Evolutionary conservation across 1,140 invertebrate genomes (phyloP), one percentile per base, ranked within the genome.

Genomic region (Pararge aegeria): DNA sequence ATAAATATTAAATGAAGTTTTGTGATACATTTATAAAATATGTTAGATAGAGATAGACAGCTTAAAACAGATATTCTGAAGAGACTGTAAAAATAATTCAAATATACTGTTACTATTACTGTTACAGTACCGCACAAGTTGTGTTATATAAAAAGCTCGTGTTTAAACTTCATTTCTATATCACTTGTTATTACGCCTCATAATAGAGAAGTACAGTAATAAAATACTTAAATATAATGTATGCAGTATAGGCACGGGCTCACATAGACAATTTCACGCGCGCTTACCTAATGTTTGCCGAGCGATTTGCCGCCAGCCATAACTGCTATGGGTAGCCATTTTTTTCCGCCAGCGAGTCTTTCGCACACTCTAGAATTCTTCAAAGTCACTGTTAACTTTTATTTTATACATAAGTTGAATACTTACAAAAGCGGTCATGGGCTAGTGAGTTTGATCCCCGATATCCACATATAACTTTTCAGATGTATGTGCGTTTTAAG

Each of bases 211-310:
- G 57, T 57, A 54, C 57, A 55, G 55, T 63, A 63, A 66, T 66
- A 66, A 60, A 66, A 59, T 70, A 57, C 55, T 61, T 68, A 66
- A 67, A 62, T 58, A 64, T 74, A 78, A 71, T 68, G 61, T 73
- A 76, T 66, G 71, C 74, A 59, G 55, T 58, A 67, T 61, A 64
- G 65, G 53, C 62, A 62, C 54, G 52, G 61, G 61, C 58, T 70
- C 58, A 55, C 66, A 72, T 73, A 78, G 73, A 81, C 73, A 82
- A 83, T 84, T 82, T 84, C 76, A 84, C 79, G 75, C 76, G 69
- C 73, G 76, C 78, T 82, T 81, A 76, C 66, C 76, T 75, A 78
- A 81, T 80, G 75, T 84, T 84, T 84, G 73, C 75, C 72, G 66
- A 83, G 64, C 78, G 72, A 85, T 83, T 83, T 85, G 75, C 73